Evolutionary conservation across 2,113 vertebrate genomes (phyloP).

Genomic region (Chrysochloris asiatica): DNA sequence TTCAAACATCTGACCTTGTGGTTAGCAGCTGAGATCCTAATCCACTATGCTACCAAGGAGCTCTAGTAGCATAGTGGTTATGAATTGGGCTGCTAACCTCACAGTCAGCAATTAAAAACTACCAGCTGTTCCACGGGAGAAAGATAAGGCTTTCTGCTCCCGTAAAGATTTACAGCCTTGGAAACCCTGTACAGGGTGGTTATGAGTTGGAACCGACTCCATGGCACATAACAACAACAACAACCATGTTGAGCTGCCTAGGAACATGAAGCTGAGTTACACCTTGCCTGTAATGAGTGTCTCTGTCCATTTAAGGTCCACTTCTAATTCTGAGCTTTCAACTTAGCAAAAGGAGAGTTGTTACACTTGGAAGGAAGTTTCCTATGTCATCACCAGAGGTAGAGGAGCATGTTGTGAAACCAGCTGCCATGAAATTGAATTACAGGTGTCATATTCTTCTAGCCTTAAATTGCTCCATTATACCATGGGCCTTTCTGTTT

Average conservation of each 20-base stretch:
- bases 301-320: conserved; percentile 69
- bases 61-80: too few species aligned
- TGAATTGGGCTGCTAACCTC: too few species aligned
- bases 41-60: too few species aligned
- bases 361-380: conserved; percentile 69
- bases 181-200: too few species aligned
- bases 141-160: too few species aligned
- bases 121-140: too few species aligned
- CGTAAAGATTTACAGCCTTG: too few species aligned
- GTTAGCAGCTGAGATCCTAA: too few species aligned
- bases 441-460: conserved; percentile 84
- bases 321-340: conserved; percentile 64
- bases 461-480: conserved; percentile 84
- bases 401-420: conserved; percentile 82
- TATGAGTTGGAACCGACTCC: too few species aligned
- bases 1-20: too few species aligned
- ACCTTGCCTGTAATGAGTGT: conserved; percentile 58
- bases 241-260: not conserved
- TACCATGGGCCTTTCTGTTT: conserved; percentile 82
- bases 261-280: conserved; percentile 51
- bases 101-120: too few species aligned
- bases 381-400: conserved; percentile 70
- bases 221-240: too few species aligned
- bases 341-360: conserved; percentile 67
- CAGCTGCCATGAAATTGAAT: conserved; percentile 88